These are phyloP conservation scores for Volucella inanis DNA, from an alignment of 2,888 invertebrate genomes.

Conservation along the genomic window DNA sequence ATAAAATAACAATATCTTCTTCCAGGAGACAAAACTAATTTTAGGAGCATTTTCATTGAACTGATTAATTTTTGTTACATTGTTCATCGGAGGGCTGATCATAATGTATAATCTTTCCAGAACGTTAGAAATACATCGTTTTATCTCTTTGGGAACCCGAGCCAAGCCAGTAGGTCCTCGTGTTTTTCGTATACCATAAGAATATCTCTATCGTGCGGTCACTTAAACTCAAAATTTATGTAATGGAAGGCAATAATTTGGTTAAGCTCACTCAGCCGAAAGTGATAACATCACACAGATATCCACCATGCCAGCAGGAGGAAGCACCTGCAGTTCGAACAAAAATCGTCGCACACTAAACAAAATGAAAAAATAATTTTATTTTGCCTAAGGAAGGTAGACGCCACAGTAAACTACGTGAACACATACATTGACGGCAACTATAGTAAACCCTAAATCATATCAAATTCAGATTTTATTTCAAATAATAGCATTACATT, in stretches of 20 bases:
- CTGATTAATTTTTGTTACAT: slow-evolving; percentile 9
- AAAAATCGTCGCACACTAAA: slow-evolving; percentile 25
- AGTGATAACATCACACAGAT: slow-evolving; percentile 52
- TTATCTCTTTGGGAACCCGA: slow-evolving; percentile 21
- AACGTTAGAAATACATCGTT: slow-evolving; percentile 30
- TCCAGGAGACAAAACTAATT: background rate
- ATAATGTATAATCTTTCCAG: slow-evolving; percentile 56
- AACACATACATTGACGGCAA: slow-evolving; percentile 10
- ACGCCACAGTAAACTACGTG: slow-evolving; percentile 12
- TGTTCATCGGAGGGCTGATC: slow-evolving; percentile 17
- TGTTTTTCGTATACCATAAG: slow-evolving; percentile 27
- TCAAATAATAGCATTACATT: slow-evolving; percentile 33
- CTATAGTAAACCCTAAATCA: slow-evolving; percentile 19
- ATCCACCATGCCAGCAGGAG: slow-evolving; percentile 53
- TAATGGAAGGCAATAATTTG: slow-evolving; percentile 65
- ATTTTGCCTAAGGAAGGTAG: slow-evolving; percentile 30
- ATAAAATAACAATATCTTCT: background rate
- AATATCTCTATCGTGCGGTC: slow-evolving; percentile 60
- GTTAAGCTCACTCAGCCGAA: slow-evolving; percentile 57
- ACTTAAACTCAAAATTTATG: slow-evolving; percentile 70
- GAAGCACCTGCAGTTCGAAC: slow-evolving; percentile 1
- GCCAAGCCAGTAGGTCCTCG: slow-evolving; percentile 39
- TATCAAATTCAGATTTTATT: slow-evolving; percentile 25
- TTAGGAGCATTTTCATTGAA: background rate
- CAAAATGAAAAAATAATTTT: slow-evolving; percentile 21